Conservation (phyloP, 2,888 invertebrate species). For the Leucophenga maculata region DNA sequence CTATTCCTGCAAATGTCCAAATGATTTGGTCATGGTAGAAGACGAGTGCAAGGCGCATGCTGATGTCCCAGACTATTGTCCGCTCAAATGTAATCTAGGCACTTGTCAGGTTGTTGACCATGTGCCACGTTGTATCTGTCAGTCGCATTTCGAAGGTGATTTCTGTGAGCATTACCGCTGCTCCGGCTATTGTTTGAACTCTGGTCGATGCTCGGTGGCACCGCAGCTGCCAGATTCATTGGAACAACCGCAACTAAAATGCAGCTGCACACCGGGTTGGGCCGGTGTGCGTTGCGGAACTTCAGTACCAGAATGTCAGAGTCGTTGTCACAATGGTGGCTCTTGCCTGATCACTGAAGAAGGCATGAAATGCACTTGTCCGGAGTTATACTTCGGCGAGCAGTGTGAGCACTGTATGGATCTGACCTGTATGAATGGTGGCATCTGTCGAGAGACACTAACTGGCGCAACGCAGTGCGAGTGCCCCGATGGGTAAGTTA, state of each 20-base stretch:
- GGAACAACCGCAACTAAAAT: conserved; percentile 72
- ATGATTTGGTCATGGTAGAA: conserved; percentile 72
- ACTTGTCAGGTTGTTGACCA: conserved; percentile 74
- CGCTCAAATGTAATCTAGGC: conserved; percentile 77
- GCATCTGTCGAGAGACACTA: conserved; percentile 74
- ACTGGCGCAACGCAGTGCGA: conserved; percentile 73
- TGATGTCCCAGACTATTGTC: conserved; percentile 72
- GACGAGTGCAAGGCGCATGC: conserved; percentile 64
- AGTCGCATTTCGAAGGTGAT: conserved; percentile 77
- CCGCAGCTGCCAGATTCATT: conserved; percentile 61
- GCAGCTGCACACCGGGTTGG: conserved; percentile 78
- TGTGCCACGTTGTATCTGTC: conserved; percentile 78
- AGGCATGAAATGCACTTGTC: conserved; percentile 74
- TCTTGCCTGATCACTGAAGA: conserved; percentile 73
- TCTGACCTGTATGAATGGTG: conserved; percentile 77
- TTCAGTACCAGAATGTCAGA: conserved; percentile 75
- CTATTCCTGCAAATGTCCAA: conserved; percentile 75
- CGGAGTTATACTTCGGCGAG: conserved; percentile 73
- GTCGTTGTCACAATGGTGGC: conserved; percentile 77
- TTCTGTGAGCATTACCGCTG: conserved; percentile 81
- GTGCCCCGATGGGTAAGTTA: conserved; percentile 74
- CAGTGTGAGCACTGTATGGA: conserved; percentile 77
- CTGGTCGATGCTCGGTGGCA: conserved; percentile 75
- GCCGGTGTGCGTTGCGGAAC: conserved; percentile 79
- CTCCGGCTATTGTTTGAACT: conserved; percentile 79